These are phyloP conservation scores for Rhombomys opimus DNA, from an alignment of 2,113 vertebrate genomes.

Conservation along the genomic window DNA sequence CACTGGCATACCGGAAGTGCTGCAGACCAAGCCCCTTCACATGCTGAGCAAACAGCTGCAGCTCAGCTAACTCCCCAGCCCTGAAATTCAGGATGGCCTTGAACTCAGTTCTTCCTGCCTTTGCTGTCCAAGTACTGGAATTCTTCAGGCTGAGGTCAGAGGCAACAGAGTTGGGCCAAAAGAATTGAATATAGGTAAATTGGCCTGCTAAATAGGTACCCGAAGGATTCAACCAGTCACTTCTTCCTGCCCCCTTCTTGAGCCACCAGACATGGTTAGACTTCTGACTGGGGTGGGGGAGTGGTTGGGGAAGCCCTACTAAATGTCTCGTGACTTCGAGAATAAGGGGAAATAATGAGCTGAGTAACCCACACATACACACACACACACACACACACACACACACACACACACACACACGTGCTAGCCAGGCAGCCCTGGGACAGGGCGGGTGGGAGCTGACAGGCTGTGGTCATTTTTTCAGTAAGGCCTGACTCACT, in stretches of 20 bases:
- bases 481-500: conserved; percentile 85
- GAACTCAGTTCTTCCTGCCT: neutral
- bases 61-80: neutral
- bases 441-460: neutral
- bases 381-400: neutral
- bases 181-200: neutral
- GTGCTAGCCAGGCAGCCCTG: neutral
- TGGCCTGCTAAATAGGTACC: neutral
- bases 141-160: neutral
- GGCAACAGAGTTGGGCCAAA: neutral
- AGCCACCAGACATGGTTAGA: conserved; percentile 10
- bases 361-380: conserved; percentile 32
- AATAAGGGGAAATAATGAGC: neutral
- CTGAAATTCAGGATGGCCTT: neutral
- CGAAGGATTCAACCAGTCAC: neutral
- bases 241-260: neutral
- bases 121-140: neutral
- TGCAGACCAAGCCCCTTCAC: neutral
- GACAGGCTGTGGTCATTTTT: conserved; percentile 81
- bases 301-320: conserved; percentile 67
- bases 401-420: conserved; percentile 11
- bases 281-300: neutral
- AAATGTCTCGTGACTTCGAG: conserved; percentile 42
- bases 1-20: neutral
- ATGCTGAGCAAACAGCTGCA: neutral